phyloP scores from a whole-genome alignment of 2,888 invertebrate species.

The Drosophila bunnanda region DNA sequence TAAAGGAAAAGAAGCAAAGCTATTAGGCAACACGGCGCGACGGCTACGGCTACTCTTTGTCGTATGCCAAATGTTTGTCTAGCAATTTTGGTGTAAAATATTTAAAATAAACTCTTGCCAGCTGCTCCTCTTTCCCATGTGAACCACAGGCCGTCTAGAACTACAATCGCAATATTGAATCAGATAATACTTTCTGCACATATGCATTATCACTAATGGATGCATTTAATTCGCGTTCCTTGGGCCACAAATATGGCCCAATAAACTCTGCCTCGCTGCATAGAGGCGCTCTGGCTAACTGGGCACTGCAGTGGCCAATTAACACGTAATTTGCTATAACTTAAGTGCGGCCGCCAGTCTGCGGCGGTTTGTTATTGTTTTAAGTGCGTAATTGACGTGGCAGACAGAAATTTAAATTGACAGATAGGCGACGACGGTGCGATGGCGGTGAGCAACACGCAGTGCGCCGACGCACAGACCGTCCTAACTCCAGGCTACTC shows the following conservation, averaged over 20 bases:
- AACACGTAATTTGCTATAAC: conserved; percentile 73
- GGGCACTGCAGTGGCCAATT: conserved; percentile 51
- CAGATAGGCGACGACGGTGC: conserved; percentile 45
- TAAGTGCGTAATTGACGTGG: conserved; percentile 60
- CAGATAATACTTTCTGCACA: background rate
- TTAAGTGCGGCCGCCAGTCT: conserved; percentile 36
- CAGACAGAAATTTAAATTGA: conserved; percentile 69
- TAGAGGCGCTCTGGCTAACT: conserved; percentile 8
- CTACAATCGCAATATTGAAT: background rate
- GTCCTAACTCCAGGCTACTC: background rate
- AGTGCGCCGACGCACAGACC: conserved; percentile 23
- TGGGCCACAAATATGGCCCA: conserved; percentile 12
- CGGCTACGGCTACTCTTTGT: conserved; percentile 21
- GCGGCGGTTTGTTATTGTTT: conserved; percentile 15
- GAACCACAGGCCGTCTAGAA: background rate
- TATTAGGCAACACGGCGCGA: conserved; percentile 40
- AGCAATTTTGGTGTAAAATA: conserved; percentile 35
- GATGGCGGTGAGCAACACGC: conserved; percentile 17
- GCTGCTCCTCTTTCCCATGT: background rate
- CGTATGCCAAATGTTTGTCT: conserved; percentile 43
- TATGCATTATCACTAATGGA: background rate
- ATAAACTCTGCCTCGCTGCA: background rate
- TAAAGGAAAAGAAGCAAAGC: conserved; percentile 20
- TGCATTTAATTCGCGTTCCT: background rate
- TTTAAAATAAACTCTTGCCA: conserved; percentile 16